Percentiles rank a stretch among this genome's conserved stretches.
phyloP scores from a whole-genome alignment of 2,113 vertebrate genomes.

The Toxostoma redivivum region DNA sequence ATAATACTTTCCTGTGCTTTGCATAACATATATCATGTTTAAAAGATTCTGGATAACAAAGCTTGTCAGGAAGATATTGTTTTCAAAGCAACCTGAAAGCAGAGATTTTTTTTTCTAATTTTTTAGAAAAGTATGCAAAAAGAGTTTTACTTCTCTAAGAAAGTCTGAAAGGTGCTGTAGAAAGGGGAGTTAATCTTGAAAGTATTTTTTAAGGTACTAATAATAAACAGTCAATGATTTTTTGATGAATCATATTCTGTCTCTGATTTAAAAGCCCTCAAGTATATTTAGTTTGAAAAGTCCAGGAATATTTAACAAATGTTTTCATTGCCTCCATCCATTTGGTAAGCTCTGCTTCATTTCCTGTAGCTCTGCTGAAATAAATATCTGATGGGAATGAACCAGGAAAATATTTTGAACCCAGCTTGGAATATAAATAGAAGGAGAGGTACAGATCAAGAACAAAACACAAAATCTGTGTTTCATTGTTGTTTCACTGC shows the following conservation, averaged over 20 bases:
- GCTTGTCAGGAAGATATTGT: not conserved
- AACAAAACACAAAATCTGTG: not conserved
- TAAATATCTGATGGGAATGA: slow-evolving; percentile 17
- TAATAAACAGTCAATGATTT: not conserved
- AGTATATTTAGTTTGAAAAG: slow-evolving; percentile 1
- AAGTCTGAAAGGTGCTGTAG: not conserved
- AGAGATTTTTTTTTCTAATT: not conserved
- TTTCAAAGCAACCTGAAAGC: not conserved
- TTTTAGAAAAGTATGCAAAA: not conserved
- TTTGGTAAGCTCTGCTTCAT: slow-evolving; percentile 30
- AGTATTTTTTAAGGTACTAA: not conserved
- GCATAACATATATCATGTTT: not conserved
- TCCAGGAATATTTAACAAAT: not conserved
- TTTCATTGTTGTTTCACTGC: not conserved
- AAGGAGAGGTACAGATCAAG: not conserved
- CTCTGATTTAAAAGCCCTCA: slow-evolving; percentile 4
- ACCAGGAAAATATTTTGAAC: not conserved
- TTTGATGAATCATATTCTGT: not conserved
- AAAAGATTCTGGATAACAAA: not conserved
- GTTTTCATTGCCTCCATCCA: slow-evolving; percentile 7
- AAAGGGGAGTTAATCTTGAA: not conserved
- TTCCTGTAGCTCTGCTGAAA: slow-evolving; percentile 23
- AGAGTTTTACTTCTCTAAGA: not conserved
- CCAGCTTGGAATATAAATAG: not conserved
- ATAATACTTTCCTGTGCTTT: not conserved